These are phyloP conservation scores for Sapajus apella DNA, from an alignment of 2,113 vertebrate species.

Conservation along the genomic window DNA sequence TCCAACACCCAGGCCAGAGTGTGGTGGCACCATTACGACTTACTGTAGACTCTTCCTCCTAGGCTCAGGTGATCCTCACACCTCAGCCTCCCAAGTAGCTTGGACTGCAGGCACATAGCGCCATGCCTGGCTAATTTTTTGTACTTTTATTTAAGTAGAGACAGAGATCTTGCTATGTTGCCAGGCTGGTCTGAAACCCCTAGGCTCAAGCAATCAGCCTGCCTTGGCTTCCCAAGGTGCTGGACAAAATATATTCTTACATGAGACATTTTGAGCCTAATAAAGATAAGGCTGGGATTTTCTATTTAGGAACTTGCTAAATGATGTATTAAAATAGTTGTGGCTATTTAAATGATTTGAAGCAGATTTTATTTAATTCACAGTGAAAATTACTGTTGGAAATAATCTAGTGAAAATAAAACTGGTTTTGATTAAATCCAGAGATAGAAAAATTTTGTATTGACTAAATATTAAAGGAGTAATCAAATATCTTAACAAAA, in stretches of 20 bases:
- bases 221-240: too few species aligned
- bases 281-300: neutral
- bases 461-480: neutral
- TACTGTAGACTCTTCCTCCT: too few species aligned
- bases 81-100: too few species aligned
- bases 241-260: neutral
- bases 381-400: neutral
- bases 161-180: too few species aligned
- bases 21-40: too few species aligned
- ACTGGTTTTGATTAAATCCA: neutral
- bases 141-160: too few species aligned
- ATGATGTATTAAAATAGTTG: neutral
- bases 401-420: slow-evolving; percentile 33
- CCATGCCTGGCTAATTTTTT: too few species aligned
- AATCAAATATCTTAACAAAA: neutral
- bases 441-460: neutral
- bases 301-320: neutral
- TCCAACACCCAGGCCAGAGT: too few species aligned
- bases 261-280: neutral
- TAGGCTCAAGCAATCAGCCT: too few species aligned
- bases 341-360: neutral
- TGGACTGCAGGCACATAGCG: too few species aligned
- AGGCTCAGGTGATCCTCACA: too few species aligned
- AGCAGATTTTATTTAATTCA: neutral
- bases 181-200: too few species aligned